Evolutionary conservation across 2,888 invertebrate species (phyloP), one percentile per base, ranked within the genome.

Genomic region (Creontiades dilutus): DNA sequence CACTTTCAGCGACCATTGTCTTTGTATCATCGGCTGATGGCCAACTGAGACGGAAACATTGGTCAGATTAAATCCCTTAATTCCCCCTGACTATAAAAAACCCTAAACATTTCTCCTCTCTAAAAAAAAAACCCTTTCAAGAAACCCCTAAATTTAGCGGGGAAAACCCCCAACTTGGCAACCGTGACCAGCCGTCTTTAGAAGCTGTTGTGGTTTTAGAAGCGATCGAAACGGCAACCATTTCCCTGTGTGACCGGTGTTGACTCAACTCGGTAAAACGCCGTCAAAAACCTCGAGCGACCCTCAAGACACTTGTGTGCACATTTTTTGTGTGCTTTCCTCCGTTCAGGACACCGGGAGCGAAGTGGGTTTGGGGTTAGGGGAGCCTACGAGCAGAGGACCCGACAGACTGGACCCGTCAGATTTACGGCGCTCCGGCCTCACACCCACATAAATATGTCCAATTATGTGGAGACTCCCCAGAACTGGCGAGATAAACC

Each of bases 341-440:
- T 23, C 68, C 68, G n/a, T 68, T 27, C 68, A 7, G 23, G n/a
- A n/a, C n/a, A n/a, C n/a, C n/a, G n/a, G n/a, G n/a, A n/a, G n/a
- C n/a, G n/a, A n/a, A n/a, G n/a, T n/a, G n/a, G n/a, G n/a, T n/a
- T n/a, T n/a, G n/a, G n/a, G n/a, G n/a, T n/a, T n/a, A n/a, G n/a
- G n/a, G n/a, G n/a, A n/a, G n/a, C n/a, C n/a, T n/a, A n/a, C n/a
- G n/a, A n/a, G n/a, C n/a, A n/a, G n/a, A n/a, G n/a, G n/a, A n/a
- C n/a, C n/a, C n/a, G n/a, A 68, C 68, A 52, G n/a, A 52, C 52
- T 52, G 52, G 52, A 16, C 16, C 52, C 19, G 68, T 68, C 68
- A 1, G 1, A 68, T 68, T 68, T 68, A 68, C 23, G 68, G 68
- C 0, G 9, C 12, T 68, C 23, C 0, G 11, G 23, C 23, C 19